A percentile compares a stretch with the other conserved stretches of the same genome.
These are phyloP conservation scores for Drosophila malerkotliana DNA, from an alignment of 1,140 invertebrate species.

Conservation along the genomic window DNA sequence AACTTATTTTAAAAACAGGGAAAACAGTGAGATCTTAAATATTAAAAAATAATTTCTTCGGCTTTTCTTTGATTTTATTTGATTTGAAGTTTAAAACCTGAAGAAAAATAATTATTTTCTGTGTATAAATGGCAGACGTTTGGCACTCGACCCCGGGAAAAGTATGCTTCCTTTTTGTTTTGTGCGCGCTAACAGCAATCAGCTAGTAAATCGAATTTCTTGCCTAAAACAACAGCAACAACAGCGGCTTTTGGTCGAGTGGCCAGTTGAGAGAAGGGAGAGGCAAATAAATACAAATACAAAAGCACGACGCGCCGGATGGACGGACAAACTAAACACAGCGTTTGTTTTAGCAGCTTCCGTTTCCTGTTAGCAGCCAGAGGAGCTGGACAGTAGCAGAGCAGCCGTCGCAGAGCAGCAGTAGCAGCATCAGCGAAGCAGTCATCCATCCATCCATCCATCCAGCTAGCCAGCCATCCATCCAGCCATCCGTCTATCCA, in stretches of 20 bases:
- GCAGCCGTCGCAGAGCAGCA: constrained; percentile 4
- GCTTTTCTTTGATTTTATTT: neutral
- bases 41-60: neutral
- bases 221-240: constrained; percentile 75
- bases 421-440: constrained; percentile 32
- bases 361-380: constrained; percentile 67
- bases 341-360: constrained; percentile 81
- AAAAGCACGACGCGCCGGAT: constrained; percentile 41
- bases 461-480: constrained; percentile 31
- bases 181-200: constrained; percentile 71
- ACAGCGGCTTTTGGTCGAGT: constrained; percentile 26
- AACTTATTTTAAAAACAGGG: neutral
- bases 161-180: constrained; percentile 29
- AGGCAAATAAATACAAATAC: constrained; percentile 71
- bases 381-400: constrained; percentile 12
- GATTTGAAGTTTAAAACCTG: neutral
- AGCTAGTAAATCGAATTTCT: constrained; percentile 81
- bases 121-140: constrained; percentile 2
- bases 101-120: neutral
- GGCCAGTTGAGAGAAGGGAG: constrained; percentile 19
- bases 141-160: neutral
- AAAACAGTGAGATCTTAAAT: neutral
- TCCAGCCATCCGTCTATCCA: constrained; percentile 48
- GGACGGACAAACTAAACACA: constrained; percentile 70
- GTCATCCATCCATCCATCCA: constrained; percentile 50